phyloP scores from a whole-genome alignment of 2,888 invertebrate genomes.

The Phorcus lineatus region DNA sequence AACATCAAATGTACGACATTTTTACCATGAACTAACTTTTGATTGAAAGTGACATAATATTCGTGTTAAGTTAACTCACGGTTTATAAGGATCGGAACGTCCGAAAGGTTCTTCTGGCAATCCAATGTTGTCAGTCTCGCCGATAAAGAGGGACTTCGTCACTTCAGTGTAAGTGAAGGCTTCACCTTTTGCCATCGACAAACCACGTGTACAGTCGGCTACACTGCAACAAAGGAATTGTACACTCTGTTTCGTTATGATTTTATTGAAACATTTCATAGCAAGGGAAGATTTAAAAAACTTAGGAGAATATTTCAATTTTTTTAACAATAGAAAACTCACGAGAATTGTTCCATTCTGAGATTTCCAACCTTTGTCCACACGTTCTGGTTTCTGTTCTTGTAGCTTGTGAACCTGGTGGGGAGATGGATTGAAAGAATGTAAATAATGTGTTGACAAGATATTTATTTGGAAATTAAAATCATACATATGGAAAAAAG shows the following conservation, averaged over 20 bases:
- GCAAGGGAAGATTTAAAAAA: too few relatives aligned
- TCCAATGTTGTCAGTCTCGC: constrained; percentile 31
- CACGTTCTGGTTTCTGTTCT: constrained; percentile 27
- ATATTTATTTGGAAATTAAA: too few relatives aligned
- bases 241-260: too few relatives aligned
- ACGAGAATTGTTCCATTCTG: constrained; percentile 16
- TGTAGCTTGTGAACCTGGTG: constrained; percentile 27
- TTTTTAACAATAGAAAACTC: neutral
- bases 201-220: constrained; percentile 28
- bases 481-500: too few relatives aligned
- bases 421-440: neutral
- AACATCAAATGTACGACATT: too few relatives aligned
- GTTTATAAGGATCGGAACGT: neutral
- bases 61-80: neutral
- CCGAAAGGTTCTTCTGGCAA: constrained; percentile 15
- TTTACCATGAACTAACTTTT: too few relatives aligned
- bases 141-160: constrained; percentile 32
- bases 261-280: too few relatives aligned
- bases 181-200: constrained; percentile 21
- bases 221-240: constrained; percentile 13
- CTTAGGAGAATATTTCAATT: too few relatives aligned
- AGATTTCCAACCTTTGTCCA: constrained; percentile 33
- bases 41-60: too few relatives aligned
- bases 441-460: too few relatives aligned
- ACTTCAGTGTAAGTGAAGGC: constrained; percentile 20